A percentile compares a stretch with the other conserved stretches of the same genome.
These are phyloP conservation scores for Zaprionus nigranus DNA, from an alignment of 1,140 invertebrate species.

Conservation along the genomic window DNA sequence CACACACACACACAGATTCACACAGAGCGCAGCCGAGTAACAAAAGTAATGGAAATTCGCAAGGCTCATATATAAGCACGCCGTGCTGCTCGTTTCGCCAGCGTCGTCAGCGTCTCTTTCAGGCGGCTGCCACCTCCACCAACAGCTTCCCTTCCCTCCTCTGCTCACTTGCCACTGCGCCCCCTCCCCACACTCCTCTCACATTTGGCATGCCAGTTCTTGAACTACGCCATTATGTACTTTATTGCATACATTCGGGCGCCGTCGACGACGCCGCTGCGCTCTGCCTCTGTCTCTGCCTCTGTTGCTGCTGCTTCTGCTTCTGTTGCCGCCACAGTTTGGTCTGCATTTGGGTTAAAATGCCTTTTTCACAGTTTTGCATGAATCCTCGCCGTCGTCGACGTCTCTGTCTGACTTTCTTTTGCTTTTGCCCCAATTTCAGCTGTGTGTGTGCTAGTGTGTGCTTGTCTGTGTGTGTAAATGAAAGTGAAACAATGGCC, in stretches of 20 bases:
- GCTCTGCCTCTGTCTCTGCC: constrained; percentile 12
- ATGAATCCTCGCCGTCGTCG: constrained; percentile 36
- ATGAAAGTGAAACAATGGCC: constrained; percentile 79
- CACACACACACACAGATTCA: constrained; percentile 11
- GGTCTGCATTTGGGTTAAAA: constrained; percentile 52
- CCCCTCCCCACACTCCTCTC: not conserved
- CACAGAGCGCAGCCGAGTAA: constrained; percentile 42
- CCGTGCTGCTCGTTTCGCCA: constrained; percentile 46
- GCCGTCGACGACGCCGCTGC: constrained; percentile 58
- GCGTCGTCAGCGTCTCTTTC: constrained; percentile 38
- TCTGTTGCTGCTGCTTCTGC: constrained; percentile 34
- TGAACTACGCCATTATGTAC: constrained; percentile 81
- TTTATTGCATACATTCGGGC: constrained; percentile 81
- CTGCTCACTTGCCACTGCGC: not conserved
- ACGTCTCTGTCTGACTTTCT: constrained; percentile 50
- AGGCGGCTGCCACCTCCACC: constrained; percentile 14
- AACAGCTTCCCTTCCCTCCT: not conserved
- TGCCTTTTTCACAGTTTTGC: constrained; percentile 68
- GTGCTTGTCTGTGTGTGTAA: constrained; percentile 49
- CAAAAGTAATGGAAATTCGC: constrained; percentile 74
- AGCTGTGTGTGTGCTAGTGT: not conserved
- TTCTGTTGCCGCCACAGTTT: constrained; percentile 47
- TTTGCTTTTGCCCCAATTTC: constrained; percentile 73
- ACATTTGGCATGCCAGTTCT: constrained; percentile 62
- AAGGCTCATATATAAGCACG: constrained; percentile 47